These are phyloP conservation scores for Valencia hispanica DNA, from an alignment of 2,797 vertebrate genomes.

Conservation along the genomic window DNA sequence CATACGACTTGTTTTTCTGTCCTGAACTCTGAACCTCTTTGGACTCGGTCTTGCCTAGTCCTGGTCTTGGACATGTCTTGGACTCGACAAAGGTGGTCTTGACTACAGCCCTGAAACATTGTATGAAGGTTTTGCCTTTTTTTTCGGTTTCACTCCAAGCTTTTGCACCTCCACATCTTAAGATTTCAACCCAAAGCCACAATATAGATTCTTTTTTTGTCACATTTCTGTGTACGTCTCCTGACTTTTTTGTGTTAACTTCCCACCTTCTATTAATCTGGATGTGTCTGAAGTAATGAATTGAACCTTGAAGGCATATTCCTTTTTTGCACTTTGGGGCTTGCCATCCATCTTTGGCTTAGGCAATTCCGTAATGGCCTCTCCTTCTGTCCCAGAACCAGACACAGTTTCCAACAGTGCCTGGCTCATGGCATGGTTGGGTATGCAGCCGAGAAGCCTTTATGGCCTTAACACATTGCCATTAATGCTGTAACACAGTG, in stretches of 20 bases:
- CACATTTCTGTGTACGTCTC: constrained; percentile 26
- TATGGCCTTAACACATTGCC: constrained; percentile 66
- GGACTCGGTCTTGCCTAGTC: no score
- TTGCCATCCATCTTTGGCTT: constrained; percentile 64
- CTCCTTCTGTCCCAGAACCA: constrained; percentile 56
- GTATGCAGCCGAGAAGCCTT: constrained; percentile 57
- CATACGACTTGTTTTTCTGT: no score
- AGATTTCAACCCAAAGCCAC: no score
- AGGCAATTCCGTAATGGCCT: constrained; percentile 61
- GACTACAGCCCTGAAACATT: no score
- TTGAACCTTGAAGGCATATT: constrained; percentile 49
- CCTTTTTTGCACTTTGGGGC: constrained; percentile 40
- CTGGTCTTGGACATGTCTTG: no score
- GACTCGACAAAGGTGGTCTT: no score
- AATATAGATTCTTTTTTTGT: no score
- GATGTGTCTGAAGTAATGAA: constrained; percentile 51
- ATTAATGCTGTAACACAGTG: constrained; percentile 64
- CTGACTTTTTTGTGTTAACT: constrained; percentile 34
- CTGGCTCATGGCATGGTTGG: constrained; percentile 56
- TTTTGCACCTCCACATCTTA: no score
- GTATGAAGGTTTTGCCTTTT: no score
- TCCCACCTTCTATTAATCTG: constrained; percentile 36
- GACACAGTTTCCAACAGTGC: constrained; percentile 55
- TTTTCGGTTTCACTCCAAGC: no score
- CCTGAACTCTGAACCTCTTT: no score